Evolutionary conservation across 2,113 vertebrate genomes (phyloP).

Genomic region (Petrocephalus microphthalmus): DNA sequence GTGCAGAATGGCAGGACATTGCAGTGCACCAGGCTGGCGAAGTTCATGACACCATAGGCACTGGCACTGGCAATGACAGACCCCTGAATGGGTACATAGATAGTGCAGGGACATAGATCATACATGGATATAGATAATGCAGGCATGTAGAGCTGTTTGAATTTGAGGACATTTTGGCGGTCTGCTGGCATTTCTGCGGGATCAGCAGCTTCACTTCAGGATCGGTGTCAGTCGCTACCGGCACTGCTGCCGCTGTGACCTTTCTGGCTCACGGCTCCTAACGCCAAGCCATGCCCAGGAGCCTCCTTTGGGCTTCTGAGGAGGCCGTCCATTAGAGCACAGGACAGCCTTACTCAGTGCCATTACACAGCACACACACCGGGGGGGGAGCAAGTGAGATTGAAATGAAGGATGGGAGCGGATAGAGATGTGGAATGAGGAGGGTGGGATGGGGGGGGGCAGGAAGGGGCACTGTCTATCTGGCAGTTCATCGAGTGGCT

Average conservation of each 20-base stretch:
- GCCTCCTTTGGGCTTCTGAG: background rate
- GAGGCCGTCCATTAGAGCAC: background rate
- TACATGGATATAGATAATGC: background rate
- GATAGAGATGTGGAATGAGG: background rate
- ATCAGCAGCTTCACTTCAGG: background rate
- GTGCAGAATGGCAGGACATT: background rate
- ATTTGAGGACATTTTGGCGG: background rate
- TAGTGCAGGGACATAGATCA: background rate
- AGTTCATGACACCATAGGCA: too few species aligned
- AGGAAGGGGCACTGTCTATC: background rate
- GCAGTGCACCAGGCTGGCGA: background rate
- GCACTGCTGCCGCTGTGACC: background rate
- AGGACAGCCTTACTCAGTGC: background rate
- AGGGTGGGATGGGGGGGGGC: background rate
- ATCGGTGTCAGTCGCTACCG: background rate
- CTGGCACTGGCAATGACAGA: background rate
- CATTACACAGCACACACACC: background rate
- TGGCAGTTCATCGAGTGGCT: background rate
- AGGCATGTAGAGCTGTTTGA: background rate
- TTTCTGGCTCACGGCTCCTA: background rate
- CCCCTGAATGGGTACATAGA: background rate
- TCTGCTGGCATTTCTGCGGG: background rate
- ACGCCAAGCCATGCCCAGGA: background rate
- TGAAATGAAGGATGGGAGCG: background rate
- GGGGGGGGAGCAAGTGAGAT: background rate